Conservation (phyloP, 35 echinoderm and acorn worm genomes). For the Ophioderma brevispina region DNA sequence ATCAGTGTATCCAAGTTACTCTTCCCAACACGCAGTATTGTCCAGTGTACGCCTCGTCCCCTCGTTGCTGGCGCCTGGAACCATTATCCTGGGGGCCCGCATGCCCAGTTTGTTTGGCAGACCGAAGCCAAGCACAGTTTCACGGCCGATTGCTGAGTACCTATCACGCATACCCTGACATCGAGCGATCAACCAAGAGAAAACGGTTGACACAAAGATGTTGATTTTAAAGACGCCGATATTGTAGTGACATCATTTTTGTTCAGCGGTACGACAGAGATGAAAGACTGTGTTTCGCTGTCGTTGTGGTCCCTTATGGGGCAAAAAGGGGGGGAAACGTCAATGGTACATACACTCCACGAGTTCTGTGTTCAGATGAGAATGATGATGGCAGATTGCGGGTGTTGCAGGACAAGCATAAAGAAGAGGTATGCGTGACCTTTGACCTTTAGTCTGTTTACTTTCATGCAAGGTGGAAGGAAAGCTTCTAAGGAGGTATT, state of each 20-base stretch:
- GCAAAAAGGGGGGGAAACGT: no score
- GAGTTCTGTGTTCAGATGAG: constrained; percentile 71
- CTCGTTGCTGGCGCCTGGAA: constrained; percentile 81
- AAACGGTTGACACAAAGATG: constrained; percentile 63
- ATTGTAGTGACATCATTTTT: constrained; percentile 66
- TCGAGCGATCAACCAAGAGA: constrained; percentile 77
- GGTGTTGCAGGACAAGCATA: constrained; percentile 83
- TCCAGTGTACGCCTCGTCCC: constrained; percentile 57
- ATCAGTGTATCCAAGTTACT: background rate
- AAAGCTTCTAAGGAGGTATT: no score
- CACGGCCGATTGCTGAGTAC: constrained; percentile 52
- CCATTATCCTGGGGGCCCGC: constrained; percentile 90
- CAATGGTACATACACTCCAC: constrained; percentile 86
- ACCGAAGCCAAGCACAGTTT: constrained; percentile 45
- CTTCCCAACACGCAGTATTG: constrained; percentile 54
- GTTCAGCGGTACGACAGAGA: constrained; percentile 68
- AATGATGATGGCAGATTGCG: constrained; percentile 63
- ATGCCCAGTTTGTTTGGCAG: constrained; percentile 71
- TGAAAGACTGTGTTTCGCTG: constrained; percentile 75
- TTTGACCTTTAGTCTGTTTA: no score
- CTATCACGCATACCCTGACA: constrained; percentile 68
- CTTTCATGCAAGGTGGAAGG: no score
- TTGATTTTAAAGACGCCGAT: constrained; percentile 65
- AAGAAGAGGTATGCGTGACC: constrained; percentile 66
- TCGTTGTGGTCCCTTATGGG: constrained; percentile 81